Evolutionary conservation across 2,113 vertebrate species (phyloP), one percentile per base, ranked within the genome.

Genomic region (Noctilio leporinus): DNA sequence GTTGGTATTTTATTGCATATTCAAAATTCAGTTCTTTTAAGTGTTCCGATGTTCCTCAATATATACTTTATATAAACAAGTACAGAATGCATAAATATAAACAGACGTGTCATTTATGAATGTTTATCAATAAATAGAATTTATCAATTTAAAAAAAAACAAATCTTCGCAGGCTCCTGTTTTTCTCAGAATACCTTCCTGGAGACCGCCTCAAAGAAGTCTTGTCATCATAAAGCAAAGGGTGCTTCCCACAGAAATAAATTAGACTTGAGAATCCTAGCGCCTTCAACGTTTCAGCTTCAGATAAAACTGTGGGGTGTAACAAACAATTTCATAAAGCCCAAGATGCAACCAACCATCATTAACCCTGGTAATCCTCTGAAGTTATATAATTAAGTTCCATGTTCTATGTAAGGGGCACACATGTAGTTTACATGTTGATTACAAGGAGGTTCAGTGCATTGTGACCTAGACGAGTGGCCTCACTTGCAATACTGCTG

Each of bases 51-150:
- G 84, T 89, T 12, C 33, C 22, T 85, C 49, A n/a, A 81, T 94
- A 62, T 76, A 76, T 67, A 67, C 26, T 69, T 70, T 93, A 87
- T 77, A 72, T 88, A 87, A 95, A 88, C 55, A 94, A 75, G 62
- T 91, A 96, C 73, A 92, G 70, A 94, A 93, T 95, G 53, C 22
- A 94, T 47, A 90, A 38, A 92, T 90, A 91, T 88, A 96, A 96
- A 96, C 89, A 90, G 33, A 43, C 38, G 22, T 47, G 15, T 80
- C 62, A 30, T 76, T 89, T 95, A 81, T 89, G 78, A 84, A 81
- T 65, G 45, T 84, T 83, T 92, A 86, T 89, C 77, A 96, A 96
- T 96, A 97, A 97, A 94, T 94, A 97, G 55, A 97, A 93, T 88
- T 88, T 73, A 87, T 94, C 26, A 78, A 53, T 92, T 35, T n/a